These are phyloP conservation scores for Entosphenus tridentatus DNA, from an alignment of 2,113 vertebrate species.

Conservation along the genomic window DNA sequence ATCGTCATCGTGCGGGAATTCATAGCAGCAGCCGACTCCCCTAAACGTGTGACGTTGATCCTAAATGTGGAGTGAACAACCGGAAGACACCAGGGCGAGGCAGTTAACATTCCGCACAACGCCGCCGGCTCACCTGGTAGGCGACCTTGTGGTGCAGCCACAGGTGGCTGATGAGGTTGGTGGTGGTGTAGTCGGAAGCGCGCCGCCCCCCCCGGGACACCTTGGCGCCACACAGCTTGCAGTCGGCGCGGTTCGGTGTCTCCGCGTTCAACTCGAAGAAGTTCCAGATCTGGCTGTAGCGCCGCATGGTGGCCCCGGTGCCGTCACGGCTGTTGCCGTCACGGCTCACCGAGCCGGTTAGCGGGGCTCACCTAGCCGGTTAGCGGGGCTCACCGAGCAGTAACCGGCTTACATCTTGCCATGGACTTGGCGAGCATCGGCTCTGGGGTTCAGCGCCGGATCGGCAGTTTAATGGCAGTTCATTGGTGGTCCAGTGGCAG, in stretches of 20 bases:
- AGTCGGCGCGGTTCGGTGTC: neutral
- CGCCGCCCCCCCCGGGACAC: slow-evolving; percentile 1
- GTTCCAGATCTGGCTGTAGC: slow-evolving; percentile 3
- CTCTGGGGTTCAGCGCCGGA: too few species aligned
- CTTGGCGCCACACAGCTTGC: slow-evolving; percentile 1
- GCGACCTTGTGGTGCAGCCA: slow-evolving; percentile 1
- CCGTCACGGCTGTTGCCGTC: neutral
- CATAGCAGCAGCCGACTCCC: too few species aligned
- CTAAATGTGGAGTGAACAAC: too few species aligned
- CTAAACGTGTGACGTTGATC: too few species aligned
- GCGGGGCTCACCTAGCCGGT: too few species aligned
- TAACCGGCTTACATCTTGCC: too few species aligned
- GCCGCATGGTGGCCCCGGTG: neutral
- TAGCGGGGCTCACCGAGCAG: too few species aligned
- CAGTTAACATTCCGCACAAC: neutral
- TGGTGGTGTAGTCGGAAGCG: neutral
- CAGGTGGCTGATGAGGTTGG: slow-evolving; percentile 5
- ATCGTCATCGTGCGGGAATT: too few species aligned
- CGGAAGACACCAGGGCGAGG: neutral
- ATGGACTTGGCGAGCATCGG: too few species aligned
- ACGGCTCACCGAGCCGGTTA: too few species aligned
- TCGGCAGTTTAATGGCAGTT: too few species aligned
- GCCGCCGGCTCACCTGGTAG: neutral
- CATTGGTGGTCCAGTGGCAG: too few species aligned
- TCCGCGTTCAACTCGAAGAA: neutral